Conservation (phyloP, 2,113 vertebrate species). For the Regulus satrapa region DNA sequence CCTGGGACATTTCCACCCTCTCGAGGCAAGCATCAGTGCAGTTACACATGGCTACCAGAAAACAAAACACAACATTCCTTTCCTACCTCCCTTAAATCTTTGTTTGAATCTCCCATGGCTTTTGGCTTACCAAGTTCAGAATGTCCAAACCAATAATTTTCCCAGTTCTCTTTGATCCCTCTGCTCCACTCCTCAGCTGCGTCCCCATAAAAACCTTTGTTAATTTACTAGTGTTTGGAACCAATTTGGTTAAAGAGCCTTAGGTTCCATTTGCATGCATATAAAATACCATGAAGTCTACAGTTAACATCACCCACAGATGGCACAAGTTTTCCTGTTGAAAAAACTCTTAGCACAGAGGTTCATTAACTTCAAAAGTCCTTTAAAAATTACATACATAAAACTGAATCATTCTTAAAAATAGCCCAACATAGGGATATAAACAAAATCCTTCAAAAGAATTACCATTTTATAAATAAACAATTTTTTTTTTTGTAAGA, state of each 20-base stretch:
- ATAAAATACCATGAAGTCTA: not conserved
- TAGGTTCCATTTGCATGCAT: not conserved
- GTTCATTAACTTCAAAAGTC: not conserved
- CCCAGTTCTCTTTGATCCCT: too few species aligned
- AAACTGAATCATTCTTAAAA: not conserved
- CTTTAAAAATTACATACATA: not conserved
- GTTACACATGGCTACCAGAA: too few species aligned
- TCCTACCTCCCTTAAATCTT: too few species aligned
- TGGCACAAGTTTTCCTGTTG: not conserved
- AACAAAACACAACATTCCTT: too few species aligned
- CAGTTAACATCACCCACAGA: not conserved
- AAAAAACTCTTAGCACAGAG: not conserved
- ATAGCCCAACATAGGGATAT: not conserved
- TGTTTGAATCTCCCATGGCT: too few species aligned
- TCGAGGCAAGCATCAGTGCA: too few species aligned
- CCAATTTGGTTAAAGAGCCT: not conserved
- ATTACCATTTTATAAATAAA: not conserved
- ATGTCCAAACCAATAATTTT: too few species aligned
- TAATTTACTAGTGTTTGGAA: not conserved
- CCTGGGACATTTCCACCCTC: too few species aligned
- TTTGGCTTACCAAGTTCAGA: too few species aligned
- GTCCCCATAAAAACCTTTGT: not conserved
- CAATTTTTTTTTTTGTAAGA: not conserved
- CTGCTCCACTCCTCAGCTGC: too few species aligned
- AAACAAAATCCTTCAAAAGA: not conserved